Evolutionary conservation across 1,140 invertebrate genomes (phyloP).

Genomic region (Eriocheir sinensis): DNA sequence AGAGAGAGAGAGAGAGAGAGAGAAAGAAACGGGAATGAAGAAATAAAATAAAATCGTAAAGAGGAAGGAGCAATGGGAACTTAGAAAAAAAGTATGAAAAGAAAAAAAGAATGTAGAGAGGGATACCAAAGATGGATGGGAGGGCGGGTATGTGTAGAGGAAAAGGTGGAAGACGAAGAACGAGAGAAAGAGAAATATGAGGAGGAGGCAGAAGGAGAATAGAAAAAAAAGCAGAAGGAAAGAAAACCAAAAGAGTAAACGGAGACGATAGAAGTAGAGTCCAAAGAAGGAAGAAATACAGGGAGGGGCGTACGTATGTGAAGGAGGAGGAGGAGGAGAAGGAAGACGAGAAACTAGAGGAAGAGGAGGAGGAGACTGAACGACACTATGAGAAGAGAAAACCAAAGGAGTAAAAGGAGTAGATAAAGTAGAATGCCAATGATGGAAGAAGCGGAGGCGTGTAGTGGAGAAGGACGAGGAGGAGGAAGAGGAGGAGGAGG

Average conservation of each 20-base stretch:
- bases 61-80: no score
- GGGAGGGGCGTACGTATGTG: neutral
- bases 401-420: neutral
- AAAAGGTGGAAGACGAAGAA: neutral
- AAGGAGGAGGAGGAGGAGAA: neutral
- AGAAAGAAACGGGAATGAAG: no score
- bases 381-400: neutral
- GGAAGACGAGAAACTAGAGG: neutral
- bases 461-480: neutral
- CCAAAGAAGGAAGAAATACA: neutral
- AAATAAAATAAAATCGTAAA: neutral
- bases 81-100: neutral
- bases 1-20: no score
- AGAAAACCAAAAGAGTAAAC: no score
- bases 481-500: neutral
- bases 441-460: neutral
- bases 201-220: neutral
- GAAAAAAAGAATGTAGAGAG: neutral
- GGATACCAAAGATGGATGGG: neutral
- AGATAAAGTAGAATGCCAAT: neutral
- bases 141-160: no score
- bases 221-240: neutral
- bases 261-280: neutral
- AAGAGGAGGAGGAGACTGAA: neutral
- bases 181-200: neutral